Conservation (phyloP, 1,140 invertebrate genomes). For the Saxidomus purpurata region DNA sequence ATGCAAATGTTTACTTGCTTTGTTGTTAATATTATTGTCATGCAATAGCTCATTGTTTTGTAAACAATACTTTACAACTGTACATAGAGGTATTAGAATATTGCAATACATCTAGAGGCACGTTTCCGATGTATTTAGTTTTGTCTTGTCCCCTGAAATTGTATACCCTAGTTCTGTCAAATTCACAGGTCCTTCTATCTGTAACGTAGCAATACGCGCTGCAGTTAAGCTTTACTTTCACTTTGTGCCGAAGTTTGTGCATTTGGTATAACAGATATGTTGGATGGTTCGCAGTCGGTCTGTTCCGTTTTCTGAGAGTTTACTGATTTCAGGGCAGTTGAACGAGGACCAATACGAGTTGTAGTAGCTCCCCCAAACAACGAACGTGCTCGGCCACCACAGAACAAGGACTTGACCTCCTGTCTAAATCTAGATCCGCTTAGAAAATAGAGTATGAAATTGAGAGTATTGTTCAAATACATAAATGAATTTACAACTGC, state of each 20-base stretch:
- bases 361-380: background rate
- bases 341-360: background rate
- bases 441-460: conserved; percentile 57
- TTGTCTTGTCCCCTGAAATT: too few species aligned
- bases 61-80: too few species aligned
- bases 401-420: conserved; percentile 51
- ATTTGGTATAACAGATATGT: background rate
- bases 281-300: background rate
- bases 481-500: conserved; percentile 63
- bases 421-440: conserved; percentile 56
- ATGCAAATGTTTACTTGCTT: too few species aligned
- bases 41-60: too few species aligned
- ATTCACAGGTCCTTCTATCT: too few species aligned
- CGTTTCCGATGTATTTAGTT: too few species aligned
- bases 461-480: conserved; percentile 55
- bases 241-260: background rate
- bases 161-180: too few species aligned
- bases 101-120: too few species aligned
- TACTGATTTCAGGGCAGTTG: background rate
- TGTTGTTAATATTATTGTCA: too few species aligned
- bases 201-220: too few species aligned
- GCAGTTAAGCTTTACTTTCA: background rate
- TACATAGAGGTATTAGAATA: too few species aligned
- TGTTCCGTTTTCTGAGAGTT: background rate
- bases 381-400: background rate